Evolutionary conservation across 2,113 vertebrate genomes (phyloP).

Genomic region (Speoplatyrhinus poulsoni): DNA sequence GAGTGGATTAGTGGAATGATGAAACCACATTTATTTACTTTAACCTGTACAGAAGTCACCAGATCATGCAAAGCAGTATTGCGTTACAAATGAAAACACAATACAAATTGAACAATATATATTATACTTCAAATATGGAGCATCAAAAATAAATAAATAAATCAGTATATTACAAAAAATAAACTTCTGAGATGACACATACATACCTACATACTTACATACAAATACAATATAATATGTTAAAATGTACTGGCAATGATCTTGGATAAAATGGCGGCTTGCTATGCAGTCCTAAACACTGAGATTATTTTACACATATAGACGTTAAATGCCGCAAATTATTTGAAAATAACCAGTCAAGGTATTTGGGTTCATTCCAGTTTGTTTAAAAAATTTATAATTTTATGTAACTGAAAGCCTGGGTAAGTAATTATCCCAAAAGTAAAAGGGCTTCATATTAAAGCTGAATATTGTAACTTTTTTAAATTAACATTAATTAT

Average conservation of each 20-base stretch:
- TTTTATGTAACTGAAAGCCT: background rate
- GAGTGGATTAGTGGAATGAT: slow-evolving; percentile 64
- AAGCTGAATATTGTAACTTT: too few relatives aligned
- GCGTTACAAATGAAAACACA: slow-evolving; percentile 75
- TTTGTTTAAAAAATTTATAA: slow-evolving; percentile 29
- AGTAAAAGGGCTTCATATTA: background rate
- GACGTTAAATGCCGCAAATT: slow-evolving; percentile 51
- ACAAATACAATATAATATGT: slow-evolving; percentile 64
- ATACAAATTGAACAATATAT: slow-evolving; percentile 71
- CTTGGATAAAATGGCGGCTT: slow-evolving; percentile 57
- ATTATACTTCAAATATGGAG: slow-evolving; percentile 69
- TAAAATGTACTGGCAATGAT: slow-evolving; percentile 58
- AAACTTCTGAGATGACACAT: slow-evolving; percentile 75
- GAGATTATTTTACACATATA: slow-evolving; percentile 43
- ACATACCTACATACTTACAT: slow-evolving; percentile 45
- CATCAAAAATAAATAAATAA: slow-evolving; percentile 66
- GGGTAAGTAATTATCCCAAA: slow-evolving; percentile 6
- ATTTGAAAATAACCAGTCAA: slow-evolving; percentile 45
- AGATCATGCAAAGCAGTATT: slow-evolving; percentile 81
- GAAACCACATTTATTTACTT: slow-evolving; percentile 78
- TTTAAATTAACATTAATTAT: too few relatives aligned
- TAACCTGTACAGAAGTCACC: slow-evolving; percentile 77
- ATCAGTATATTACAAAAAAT: slow-evolving; percentile 71
- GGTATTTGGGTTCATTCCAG: slow-evolving; percentile 31
- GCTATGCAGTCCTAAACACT: slow-evolving; percentile 32